These are phyloP conservation scores for Acanthurus tractus DNA, from an alignment of 2,797 vertebrate genomes.

Conservation along the genomic window DNA sequence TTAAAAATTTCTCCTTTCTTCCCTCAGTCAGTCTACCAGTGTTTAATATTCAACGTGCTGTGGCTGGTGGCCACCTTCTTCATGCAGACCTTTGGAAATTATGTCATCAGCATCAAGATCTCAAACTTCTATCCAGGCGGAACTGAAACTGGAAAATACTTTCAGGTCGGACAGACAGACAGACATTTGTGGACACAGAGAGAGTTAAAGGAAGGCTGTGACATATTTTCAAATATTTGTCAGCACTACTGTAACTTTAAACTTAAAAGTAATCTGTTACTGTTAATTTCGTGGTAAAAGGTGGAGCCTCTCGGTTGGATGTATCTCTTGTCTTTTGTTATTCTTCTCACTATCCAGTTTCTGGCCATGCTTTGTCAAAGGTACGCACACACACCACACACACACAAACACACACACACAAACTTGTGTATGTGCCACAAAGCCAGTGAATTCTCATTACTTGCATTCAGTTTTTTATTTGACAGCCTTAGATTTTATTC, in stretches of 20 bases:
- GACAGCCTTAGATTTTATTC: background rate
- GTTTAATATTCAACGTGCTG: conserved; percentile 88
- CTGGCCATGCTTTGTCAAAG: conserved; percentile 90
- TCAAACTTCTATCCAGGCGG: conserved; percentile 79
- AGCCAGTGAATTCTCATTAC: background rate
- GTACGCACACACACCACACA: conserved; percentile 61
- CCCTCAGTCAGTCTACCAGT: conserved; percentile 86
- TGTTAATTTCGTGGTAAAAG: conserved; percentile 54
- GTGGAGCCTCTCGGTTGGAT: conserved; percentile 89
- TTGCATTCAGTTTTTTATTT: conserved; percentile 3
- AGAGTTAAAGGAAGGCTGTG: background rate
- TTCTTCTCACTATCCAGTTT: conserved; percentile 87
- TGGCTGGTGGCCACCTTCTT: conserved; percentile 90
- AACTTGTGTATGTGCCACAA: background rate
- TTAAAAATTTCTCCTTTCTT: conserved; percentile 3
- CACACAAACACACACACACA: background rate
- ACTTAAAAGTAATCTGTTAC: background rate
- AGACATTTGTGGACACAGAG: background rate
- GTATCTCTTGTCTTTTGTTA: conserved; percentile 87
- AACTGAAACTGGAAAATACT: conserved; percentile 51
- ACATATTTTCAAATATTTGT: conserved; percentile 1
- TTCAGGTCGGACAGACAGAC: conserved; percentile 63
- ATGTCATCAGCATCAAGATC: conserved; percentile 85
- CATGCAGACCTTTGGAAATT: conserved; percentile 86
- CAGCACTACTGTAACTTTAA: conserved; percentile 4